Evolutionary conservation across 2,888 invertebrate species (phyloP), one percentile per base, ranked within the genome.

Genomic region (Phengaris arion): DNA sequence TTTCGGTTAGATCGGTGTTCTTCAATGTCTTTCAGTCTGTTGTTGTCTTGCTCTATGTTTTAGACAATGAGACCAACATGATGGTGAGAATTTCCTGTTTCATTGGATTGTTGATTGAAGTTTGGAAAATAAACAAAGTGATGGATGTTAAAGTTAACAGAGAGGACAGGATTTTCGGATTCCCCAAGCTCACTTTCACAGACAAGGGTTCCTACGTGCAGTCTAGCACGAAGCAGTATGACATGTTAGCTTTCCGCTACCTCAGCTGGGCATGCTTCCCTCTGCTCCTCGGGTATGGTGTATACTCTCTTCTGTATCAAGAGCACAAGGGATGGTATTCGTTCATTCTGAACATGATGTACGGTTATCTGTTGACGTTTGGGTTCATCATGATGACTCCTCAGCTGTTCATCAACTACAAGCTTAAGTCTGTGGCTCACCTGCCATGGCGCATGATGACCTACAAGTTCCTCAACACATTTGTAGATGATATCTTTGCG

Each of bases 341-440:
- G 12, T 99, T 98, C 94, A 95, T 99, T 57, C 95, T 99, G 52
- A 97, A 97, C 86, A 98, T 99, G 97, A 95, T 99, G 78, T 99
- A 99, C 90, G 99, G 99, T 75, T 99, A 99, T 90, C 94, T 99
- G 77, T 94, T 99, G 77, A 99, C 99, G 2, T 99, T 99, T 89
- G 99, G 99, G 78, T 99, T 99, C 88, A 99, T 99, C 77, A 98
- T 99, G 98, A 99, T 99, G 99, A 99, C 99, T n/a, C 99, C 99
- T 7, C 99, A 99, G 90, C 93, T 99, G 78, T 99, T 99, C 87
- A 99, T 99, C 82, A 99, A 99, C 94, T 99, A 99, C 93, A 99
- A 99, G 91, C 90, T 99, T 82, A 99, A 99, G 87, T 99, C 99
- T 22, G 99, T 99, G 2, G 99, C 99, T 10, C 99, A 99, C 94